Percentiles rank a stretch among this genome's conserved stretches.
Evolutionary conservation across 2,888 invertebrate genomes (phyloP).

Genomic region (Hydraecia micacea): DNA sequence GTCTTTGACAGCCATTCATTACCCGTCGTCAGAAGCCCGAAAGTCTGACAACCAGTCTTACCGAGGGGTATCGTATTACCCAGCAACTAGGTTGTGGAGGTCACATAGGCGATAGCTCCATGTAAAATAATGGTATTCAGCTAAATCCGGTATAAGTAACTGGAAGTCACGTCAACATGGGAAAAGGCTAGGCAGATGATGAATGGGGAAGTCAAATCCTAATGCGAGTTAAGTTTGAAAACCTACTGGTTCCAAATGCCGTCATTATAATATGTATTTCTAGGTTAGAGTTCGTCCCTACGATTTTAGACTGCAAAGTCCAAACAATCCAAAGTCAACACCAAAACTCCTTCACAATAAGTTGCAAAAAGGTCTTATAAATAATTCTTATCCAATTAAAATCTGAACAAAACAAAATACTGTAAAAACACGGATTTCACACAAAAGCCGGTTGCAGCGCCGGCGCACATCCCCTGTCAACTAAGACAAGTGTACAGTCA

Average conservation of each 20-base stretch:
- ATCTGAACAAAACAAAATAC: constrained; percentile 46
- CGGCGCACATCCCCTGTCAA: constrained; percentile 64
- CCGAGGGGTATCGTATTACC: background rate
- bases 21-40: no score
- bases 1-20: no score
- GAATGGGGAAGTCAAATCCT: background rate
- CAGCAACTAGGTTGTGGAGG: background rate
- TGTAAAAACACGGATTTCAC: constrained; percentile 55
- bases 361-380: constrained; percentile 22
- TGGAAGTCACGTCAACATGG: background rate
- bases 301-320: background rate
- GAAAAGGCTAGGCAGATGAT: background rate
- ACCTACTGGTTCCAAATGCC: background rate
- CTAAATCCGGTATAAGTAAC: background rate
- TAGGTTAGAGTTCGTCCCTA: background rate
- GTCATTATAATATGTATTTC: background rate
- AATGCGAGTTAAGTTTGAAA: background rate
- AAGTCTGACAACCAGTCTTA: background rate
- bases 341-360: constrained; percentile 5
- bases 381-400: constrained; percentile 55
- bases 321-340: background rate
- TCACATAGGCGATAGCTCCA: background rate
- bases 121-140: background rate
- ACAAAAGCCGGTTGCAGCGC: constrained; percentile 51
- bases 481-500: constrained; percentile 70